Conservation (phyloP, 2,113 vertebrate species). For the Phyllopteryx taeniolatus region DNA sequence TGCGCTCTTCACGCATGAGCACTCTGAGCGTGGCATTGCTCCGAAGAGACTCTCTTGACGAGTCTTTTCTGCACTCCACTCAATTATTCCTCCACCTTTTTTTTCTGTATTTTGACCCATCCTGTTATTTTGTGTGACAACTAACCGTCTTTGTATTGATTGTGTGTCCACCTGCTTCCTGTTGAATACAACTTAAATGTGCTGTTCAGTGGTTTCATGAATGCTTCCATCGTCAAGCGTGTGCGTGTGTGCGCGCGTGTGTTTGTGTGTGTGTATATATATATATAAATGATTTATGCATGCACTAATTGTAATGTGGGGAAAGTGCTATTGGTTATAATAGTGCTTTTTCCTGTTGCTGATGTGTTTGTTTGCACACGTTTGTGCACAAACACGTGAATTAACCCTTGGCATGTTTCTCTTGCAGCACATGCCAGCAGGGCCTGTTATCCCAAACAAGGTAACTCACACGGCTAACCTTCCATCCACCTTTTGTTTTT, state of each 20-base stretch:
- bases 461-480: conserved; percentile 63
- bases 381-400: conserved; percentile 64
- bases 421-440: conserved; percentile 70
- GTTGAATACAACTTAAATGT: background rate
- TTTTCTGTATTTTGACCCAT: conserved; percentile 28
- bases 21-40: conserved; percentile 37
- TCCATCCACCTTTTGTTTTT: conserved; percentile 18
- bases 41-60: background rate
- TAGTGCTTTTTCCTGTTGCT: conserved; percentile 48
- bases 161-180: conserved; percentile 14
- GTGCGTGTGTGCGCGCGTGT: conserved; percentile 24
- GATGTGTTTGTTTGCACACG: conserved; percentile 52
- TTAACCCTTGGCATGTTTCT: conserved; percentile 74
- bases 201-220: conserved; percentile 4
- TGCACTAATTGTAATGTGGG: conserved; percentile 38
- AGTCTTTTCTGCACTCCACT: conserved; percentile 48
- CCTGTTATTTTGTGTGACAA: conserved; percentile 5
- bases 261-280: conserved; percentile 24
- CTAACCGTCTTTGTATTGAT: conserved; percentile 9
- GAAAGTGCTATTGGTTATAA: conserved; percentile 43
- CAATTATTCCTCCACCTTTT: conserved; percentile 31
- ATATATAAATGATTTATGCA: conserved; percentile 54
- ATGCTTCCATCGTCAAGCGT: conserved; percentile 35
- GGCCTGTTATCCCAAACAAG: conserved; percentile 77
- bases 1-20: conserved; percentile 34